Conservation (phyloP, 2,888 invertebrate genomes). For the Volucella inanis region DNA sequence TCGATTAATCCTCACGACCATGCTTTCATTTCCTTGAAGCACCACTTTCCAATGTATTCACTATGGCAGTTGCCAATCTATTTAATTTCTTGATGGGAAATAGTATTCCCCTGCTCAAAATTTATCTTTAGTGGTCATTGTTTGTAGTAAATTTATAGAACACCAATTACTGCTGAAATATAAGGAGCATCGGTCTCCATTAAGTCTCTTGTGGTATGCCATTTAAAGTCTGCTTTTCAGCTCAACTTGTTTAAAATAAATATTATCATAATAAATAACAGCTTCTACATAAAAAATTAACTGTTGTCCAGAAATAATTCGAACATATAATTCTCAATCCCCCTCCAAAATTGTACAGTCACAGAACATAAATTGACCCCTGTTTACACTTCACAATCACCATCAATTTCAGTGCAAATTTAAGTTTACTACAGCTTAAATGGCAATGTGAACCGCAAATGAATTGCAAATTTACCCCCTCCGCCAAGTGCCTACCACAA, state of each 20-base stretch:
- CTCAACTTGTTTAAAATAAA: neutral
- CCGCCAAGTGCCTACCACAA: neutral
- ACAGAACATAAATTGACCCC: slow-evolving; percentile 29
- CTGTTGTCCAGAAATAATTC: too few relatives aligned
- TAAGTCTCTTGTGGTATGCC: slow-evolving; percentile 1
- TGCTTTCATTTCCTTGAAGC: too few relatives aligned
- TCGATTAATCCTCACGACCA: too few relatives aligned
- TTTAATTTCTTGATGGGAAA: too few relatives aligned
- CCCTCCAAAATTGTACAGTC: neutral
- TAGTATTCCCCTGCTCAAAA: too few relatives aligned
- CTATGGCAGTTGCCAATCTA: too few relatives aligned
- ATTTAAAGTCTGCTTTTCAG: neutral
- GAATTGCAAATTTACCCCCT: slow-evolving; percentile 46
- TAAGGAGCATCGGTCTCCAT: too few relatives aligned
- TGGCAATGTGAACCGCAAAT: slow-evolving; percentile 43
- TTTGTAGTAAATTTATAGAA: too few relatives aligned
- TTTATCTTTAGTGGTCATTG: too few relatives aligned
- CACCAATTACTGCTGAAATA: too few relatives aligned
- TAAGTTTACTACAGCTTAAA: slow-evolving; percentile 26
- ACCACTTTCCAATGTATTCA: too few relatives aligned
- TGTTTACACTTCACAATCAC: slow-evolving; percentile 21
- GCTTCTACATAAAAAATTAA: too few relatives aligned
- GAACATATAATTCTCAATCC: slow-evolving; percentile 2
- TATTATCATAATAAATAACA: slow-evolving; percentile 15
- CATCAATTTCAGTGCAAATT: slow-evolving; percentile 20